Evolutionary conservation across 2,797 vertebrate species (phyloP).

Genomic region (Eulemur albifrons): DNA sequence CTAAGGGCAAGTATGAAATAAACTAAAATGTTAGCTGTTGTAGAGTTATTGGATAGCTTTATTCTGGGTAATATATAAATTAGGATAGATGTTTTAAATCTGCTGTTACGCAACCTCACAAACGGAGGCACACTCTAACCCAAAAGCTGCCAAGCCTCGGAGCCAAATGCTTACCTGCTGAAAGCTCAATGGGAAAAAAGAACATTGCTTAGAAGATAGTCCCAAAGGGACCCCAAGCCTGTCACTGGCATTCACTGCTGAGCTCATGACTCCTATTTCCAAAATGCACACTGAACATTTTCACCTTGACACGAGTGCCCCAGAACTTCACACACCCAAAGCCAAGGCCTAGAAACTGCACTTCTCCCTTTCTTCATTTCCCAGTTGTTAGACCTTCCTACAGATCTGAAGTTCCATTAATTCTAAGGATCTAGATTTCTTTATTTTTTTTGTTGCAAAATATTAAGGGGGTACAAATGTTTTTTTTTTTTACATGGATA

Average conservation of each 20-base stretch:
- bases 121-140: neutral
- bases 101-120: neutral
- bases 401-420: neutral
- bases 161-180: neutral
- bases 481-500: too few species aligned
- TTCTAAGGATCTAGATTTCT: neutral
- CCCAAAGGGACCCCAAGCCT: neutral
- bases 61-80: neutral
- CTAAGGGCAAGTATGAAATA: neutral
- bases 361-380: neutral
- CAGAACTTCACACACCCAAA: neutral
- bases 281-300: neutral
- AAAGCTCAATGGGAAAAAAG: neutral
- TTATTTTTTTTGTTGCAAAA: too few species aligned
- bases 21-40: neutral
- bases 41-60: neutral
- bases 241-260: neutral
- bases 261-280: neutral
- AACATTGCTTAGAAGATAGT: neutral
- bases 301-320: neutral
- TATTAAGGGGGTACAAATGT: too few species aligned
- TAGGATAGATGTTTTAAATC: neutral
- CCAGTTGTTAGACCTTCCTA: neutral
- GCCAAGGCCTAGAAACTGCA: neutral
- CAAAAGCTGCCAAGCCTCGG: neutral